Base-by-base conservation (phyloP, 2,888 invertebrate species). In the Diaphora mendica region DNA sequence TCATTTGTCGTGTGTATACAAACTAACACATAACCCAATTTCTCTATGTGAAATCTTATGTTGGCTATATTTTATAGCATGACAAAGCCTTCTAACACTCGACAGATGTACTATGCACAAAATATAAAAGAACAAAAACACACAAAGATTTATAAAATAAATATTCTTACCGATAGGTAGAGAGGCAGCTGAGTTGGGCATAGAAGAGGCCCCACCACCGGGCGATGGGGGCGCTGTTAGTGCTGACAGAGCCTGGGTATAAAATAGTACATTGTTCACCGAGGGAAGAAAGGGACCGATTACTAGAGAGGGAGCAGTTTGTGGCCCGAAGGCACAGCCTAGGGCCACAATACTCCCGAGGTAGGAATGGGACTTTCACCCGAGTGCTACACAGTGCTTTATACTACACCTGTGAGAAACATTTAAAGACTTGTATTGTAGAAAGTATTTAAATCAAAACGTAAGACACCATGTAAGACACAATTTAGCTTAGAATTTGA, bases 171-270 rank as follows among this genome's bases (percentile, higher is more conserved):
- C 95, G 79, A 96, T 93, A 4, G 96, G 96, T 62, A 96, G 87
- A 0, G 95, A 95, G 13, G 96, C 95, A 9, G 96, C 94, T 0
- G 95, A 94, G 82, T 93, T 95, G 5, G 95, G 94, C 64, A 90
- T 79, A 1, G 96, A 95, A 0, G 93, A 91, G 0, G 95, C 91
- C 0, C 94, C 94, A 13, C 95, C 94, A 2, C 96, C 94, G 0
- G 96, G 96, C 0, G 96, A 96, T 0, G 96, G 95, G 0, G 96
- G 96, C 48, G 96, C 96, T 0, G 96, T 95, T 0, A 96, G 85
- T 0, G 96, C 89, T 0, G 95, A 95, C 2, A 95, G 84, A 3
- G 95, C 94, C 95, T 95, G 0, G 68, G 73, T 71, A 39, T 33
- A 62, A n/a, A n/a, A n/a, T n/a, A n/a, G n/a, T n/a, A n/a, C n/a